These are phyloP conservation scores for Leptinotarsa haldemani DNA, from an alignment of 2,888 invertebrate species.

Conservation along the genomic window DNA sequence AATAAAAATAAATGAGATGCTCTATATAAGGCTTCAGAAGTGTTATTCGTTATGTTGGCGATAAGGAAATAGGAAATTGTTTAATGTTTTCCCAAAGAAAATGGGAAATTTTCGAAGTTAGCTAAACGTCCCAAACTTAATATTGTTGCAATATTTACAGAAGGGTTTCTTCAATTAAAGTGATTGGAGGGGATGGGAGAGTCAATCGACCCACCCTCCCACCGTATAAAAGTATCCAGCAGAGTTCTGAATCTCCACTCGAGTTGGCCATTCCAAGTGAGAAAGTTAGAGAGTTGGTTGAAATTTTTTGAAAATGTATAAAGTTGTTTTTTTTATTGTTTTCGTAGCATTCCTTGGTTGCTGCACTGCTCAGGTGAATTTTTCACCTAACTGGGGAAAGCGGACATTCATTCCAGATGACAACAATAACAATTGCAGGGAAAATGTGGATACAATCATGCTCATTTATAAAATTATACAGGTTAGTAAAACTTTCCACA, in stretches of 20 bases:
- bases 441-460: conserved; percentile 69
- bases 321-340: conserved; percentile 43
- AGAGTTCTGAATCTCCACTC: conserved; percentile 43
- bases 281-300: conserved; percentile 25
- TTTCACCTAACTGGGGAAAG: conserved; percentile 64
- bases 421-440: conserved; percentile 66
- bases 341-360: conserved; percentile 53
- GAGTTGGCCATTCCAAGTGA: conserved; percentile 38
- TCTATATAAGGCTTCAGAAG: conserved; percentile 32
- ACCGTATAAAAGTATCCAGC: conserved; percentile 49
- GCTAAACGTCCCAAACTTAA: conserved; percentile 42
- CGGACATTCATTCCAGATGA: conserved; percentile 52
- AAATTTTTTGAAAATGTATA: conserved; percentile 39
- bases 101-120: conserved; percentile 45
- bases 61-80: conserved; percentile 44
- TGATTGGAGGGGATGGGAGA: conserved; percentile 52
- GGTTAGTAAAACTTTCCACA: conserved; percentile 60
- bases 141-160: conserved; percentile 54
- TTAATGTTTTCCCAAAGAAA: conserved; percentile 45
- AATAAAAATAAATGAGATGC: conserved; percentile 21
- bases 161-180: conserved; percentile 58
- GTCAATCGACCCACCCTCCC: conserved; percentile 28
- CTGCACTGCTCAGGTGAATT: conserved; percentile 61
- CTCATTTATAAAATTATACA: conserved; percentile 72
- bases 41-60: conserved; percentile 23